Evolutionary conservation across 2,888 invertebrate species (phyloP).

Genomic region (Palloptera scutellata): DNA sequence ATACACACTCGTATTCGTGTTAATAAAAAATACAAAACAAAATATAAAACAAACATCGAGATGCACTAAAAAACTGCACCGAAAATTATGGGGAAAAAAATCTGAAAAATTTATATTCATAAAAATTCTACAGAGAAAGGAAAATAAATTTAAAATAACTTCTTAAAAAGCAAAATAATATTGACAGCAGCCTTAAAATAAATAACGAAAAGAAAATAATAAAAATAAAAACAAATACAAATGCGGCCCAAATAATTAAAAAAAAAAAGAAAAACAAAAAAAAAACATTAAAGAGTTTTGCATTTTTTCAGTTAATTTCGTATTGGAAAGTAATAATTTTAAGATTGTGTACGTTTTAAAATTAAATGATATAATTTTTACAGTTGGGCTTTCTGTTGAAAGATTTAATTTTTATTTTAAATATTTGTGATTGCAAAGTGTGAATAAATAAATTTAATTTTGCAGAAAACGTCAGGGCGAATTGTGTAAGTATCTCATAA

Average conservation of each 20-base stretch:
- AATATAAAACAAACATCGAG: too few species aligned
- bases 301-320: conserved; percentile 3
- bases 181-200: neutral
- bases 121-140: too few species aligned
- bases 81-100: too few species aligned
- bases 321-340: neutral
- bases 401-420: neutral
- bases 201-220: neutral
- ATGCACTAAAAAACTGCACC: too few species aligned
- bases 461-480: neutral
- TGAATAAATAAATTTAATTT: neutral
- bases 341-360: neutral
- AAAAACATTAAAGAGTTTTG: conserved; percentile 20
- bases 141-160: too few species aligned
- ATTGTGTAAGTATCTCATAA: too few species aligned
- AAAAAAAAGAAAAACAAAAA: conserved; percentile 4
- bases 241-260: neutral
- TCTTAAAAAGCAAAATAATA: neutral
- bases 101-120: too few species aligned
- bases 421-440: neutral
- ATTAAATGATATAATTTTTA: conserved; percentile 1
- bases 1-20: too few species aligned
- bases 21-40: too few species aligned
- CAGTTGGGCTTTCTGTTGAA: neutral
- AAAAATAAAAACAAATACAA: neutral